These are phyloP conservation scores for Colinus virginianus DNA, from an alignment of 2,113 vertebrate species.

Conservation along the genomic window DNA sequence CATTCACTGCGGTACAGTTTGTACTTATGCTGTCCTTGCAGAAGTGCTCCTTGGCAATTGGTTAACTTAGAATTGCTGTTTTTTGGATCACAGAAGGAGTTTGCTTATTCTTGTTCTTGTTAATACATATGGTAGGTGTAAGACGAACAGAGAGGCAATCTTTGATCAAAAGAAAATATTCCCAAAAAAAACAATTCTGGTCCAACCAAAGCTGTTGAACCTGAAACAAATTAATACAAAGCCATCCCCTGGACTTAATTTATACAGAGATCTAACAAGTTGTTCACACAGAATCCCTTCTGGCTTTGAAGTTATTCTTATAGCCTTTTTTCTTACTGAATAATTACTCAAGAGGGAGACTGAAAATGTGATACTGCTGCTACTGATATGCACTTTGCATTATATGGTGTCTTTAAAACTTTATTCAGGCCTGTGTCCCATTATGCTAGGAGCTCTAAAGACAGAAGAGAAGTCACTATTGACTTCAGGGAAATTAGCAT, in stretches of 20 bases:
- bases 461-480: background rate
- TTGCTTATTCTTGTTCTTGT: background rate
- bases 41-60: background rate
- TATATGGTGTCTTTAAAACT: background rate
- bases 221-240: background rate
- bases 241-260: background rate
- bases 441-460: background rate
- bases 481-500: slow-evolving; percentile 11
- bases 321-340: background rate
- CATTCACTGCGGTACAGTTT: background rate
- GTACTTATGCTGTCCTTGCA: background rate
- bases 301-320: background rate
- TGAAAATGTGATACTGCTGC: background rate
- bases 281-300: background rate
- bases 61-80: background rate
- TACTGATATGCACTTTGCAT: background rate
- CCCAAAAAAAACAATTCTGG: background rate
- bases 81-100: background rate
- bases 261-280: background rate
- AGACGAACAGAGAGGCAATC: background rate
- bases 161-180: background rate
- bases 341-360: background rate
- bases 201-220: background rate
- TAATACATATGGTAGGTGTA: background rate
- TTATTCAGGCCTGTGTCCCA: background rate